A percentile compares a stretch with the other conserved stretches of the same genome.
phyloP scores from a whole-genome alignment of 2,113 vertebrate genomes.

The Myrmophylax atrothorax region DNA sequence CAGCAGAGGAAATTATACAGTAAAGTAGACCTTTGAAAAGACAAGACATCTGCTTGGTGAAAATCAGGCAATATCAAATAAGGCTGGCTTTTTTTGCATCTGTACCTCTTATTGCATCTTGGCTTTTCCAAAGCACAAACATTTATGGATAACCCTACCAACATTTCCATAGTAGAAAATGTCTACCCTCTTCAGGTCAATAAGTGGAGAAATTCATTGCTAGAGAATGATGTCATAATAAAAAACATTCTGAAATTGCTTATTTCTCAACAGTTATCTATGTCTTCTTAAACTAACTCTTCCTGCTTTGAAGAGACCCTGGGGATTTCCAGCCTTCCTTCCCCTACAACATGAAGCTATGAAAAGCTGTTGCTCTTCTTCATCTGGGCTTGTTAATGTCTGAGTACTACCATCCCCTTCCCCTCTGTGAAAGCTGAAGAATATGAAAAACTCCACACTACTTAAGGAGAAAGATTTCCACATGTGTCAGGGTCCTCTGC shows the following conservation, averaged over 20 bases:
- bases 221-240: not conserved
- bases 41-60: not conserved
- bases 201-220: not conserved
- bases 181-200: not conserved
- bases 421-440: not conserved
- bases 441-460: not conserved
- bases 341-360: not conserved
- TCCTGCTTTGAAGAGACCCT: not conserved
- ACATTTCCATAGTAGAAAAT: not conserved
- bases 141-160: not conserved
- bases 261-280: constrained; percentile 15
- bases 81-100: not conserved
- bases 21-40: not conserved
- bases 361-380: not conserved
- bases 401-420: not conserved
- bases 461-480: not conserved
- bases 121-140: not conserved
- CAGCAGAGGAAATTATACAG: not conserved
- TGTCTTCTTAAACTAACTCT: not conserved
- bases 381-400: not conserved
- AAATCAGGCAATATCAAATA: not conserved
- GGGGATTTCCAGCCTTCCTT: not conserved
- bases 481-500: rapidly evolving
- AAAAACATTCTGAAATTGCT: not conserved
- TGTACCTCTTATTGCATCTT: not conserved